Percentiles rank a stretch among this genome's conserved stretches.
phyloP scores from a whole-genome alignment of 2,888 invertebrate species.

The Leucania comma region DNA sequence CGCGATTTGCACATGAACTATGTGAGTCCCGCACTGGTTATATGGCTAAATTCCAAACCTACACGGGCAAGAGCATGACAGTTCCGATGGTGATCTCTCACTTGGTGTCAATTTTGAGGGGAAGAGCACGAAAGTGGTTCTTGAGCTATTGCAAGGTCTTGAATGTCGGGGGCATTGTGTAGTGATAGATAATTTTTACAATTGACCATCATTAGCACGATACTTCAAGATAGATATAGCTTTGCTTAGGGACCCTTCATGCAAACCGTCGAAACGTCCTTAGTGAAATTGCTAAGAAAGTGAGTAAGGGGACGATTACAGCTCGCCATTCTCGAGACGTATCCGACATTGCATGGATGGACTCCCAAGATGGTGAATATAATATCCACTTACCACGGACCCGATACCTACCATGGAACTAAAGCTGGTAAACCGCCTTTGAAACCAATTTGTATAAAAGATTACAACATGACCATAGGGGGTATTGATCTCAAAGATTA shows the following conservation, averaged over 20 bases:
- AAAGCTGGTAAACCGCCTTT: slow-evolving; percentile 30
- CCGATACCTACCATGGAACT: slow-evolving; percentile 16
- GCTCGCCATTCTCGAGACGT: slow-evolving; percentile 54
- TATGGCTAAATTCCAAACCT: slow-evolving; percentile 45
- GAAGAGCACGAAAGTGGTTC: slow-evolving; percentile 19
- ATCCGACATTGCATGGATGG: slow-evolving; percentile 44
- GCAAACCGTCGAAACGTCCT: slow-evolving; percentile 55
- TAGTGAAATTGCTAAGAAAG: slow-evolving; percentile 16
- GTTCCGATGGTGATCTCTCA: not conserved
- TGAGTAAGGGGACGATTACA: slow-evolving; percentile 27
- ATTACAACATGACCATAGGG: slow-evolving; percentile 58
- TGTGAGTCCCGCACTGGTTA: slow-evolving; percentile 58
- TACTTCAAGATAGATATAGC: slow-evolving; percentile 57
- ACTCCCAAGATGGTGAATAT: slow-evolving; percentile 44
- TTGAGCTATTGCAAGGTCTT: slow-evolving; percentile 50
- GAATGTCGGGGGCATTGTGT: slow-evolving; percentile 49
- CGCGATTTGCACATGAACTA: slow-evolving; percentile 52
- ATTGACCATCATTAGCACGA: slow-evolving; percentile 54
- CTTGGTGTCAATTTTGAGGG: slow-evolving; percentile 10
- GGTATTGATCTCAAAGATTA: slow-evolving; percentile 43
- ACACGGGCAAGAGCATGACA: slow-evolving; percentile 18
- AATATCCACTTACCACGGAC: slow-evolving; percentile 45
- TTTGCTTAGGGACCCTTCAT: slow-evolving; percentile 60
- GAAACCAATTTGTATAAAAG: slow-evolving; percentile 45
- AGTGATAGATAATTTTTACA: slow-evolving; percentile 45